Evolutionary conservation across 1,140 invertebrate species (phyloP), one percentile per base, ranked within the genome.

Genomic region (Radopholus similis): DNA sequence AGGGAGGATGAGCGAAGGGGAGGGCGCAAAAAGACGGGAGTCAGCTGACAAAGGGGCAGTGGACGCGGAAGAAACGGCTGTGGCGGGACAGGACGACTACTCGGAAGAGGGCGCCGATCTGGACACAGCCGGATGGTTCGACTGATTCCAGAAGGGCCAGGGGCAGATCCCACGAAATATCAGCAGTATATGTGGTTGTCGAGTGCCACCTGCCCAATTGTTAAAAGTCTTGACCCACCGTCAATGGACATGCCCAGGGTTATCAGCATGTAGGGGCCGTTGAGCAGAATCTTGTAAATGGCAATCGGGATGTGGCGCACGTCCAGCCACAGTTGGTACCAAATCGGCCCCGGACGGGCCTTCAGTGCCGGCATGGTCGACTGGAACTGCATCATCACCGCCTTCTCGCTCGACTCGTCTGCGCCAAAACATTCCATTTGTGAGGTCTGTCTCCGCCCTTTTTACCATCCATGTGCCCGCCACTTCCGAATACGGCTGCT

Each of bases 251-350:
- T 81, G n/a, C 74, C 73, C 5, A 82, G 38, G 9, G 78, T 81
- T 55, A 81, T 81, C 15, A 82, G 55, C 79, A 81, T 81, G 55
- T 82, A 81, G 23, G 78, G 67, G 35, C 79, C 78, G 34, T 68
- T 68, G 18, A 68, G 64, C 15, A 68, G n/a, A 54, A 68, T 68
- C 30, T 54, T 49, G 64, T 68, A 68, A 18, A 68, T 68, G 4
- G 66, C 66, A 32, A 82, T 82, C 4, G 79, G 79, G 54, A 81
- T 81, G 40, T 81, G 79, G 1, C 81, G 71, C n/a, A 81, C 74
- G 53, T 81, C 79, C 8, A 81, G 47, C 79, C 79, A 82, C 5
- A 82, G 58, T 44, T 77, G 74, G 64, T 82, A 81, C 81, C 81
- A 81, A 26, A 81, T 57, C 0, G 78, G 78, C 38, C 80, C 80